phyloP scores from a whole-genome alignment of 2,113 vertebrate species.

The Copsychus sechellarum region DNA sequence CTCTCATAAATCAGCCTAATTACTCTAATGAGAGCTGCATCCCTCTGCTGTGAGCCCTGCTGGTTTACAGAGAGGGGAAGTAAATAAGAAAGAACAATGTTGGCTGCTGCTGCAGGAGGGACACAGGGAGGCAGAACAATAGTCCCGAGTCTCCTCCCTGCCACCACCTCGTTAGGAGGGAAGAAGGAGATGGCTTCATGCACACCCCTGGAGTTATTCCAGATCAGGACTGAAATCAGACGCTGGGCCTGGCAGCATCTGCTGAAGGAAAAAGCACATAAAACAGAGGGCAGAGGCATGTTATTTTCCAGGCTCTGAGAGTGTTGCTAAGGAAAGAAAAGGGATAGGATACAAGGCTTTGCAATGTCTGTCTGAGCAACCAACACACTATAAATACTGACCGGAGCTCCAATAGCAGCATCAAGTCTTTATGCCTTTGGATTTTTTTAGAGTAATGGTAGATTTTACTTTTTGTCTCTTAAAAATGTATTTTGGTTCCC shows the following conservation, averaged over 20 bases:
- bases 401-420: background rate
- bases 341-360: background rate
- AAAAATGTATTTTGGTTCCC: background rate
- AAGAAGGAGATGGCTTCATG: background rate
- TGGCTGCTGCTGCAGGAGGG: background rate
- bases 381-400: fast-evolving
- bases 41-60: background rate
- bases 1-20: background rate
- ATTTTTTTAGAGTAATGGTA: background rate
- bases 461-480: background rate
- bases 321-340: background rate
- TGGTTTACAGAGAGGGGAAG: constrained; percentile 8
- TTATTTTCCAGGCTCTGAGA: background rate
- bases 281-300: background rate
- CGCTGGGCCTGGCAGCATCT: background rate
- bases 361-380: background rate
- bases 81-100: constrained; percentile 27
- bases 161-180: background rate
- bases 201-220: background rate
- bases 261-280: background rate
- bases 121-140: background rate
- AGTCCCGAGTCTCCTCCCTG: background rate
- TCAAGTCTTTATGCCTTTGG: background rate
- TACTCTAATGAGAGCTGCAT: background rate
- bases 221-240: constrained; percentile 3